Evolutionary conservation across 2,797 vertebrate genomes (phyloP), one percentile per base, ranked within the genome.

Genomic region (Caiman crocodilus): DNA sequence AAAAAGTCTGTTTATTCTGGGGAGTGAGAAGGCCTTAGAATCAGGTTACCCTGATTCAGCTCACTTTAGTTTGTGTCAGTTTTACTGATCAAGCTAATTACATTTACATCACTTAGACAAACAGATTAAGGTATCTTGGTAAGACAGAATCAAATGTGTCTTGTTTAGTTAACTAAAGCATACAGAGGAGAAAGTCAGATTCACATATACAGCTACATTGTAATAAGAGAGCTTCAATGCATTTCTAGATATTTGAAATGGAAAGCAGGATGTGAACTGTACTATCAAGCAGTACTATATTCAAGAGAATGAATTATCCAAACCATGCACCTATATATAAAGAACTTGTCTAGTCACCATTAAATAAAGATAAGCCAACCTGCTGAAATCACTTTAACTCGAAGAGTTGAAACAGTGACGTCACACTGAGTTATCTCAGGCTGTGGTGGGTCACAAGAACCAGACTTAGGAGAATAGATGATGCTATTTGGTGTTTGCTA

Each of bases 21-120:
- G 87, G 75, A 16, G 57, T 26, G 67, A 55, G 75, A 90, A 23
- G 75, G 58, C 58, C 69, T 12, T 11, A 2, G 55, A 17, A 1
- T 15, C 63, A 12, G 58, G 71, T 81, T 71, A 84, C 93, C 73
- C 16, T 57, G 32, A 20, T 88, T 82, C 84, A 25, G 9, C 65
- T 83, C 75, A 50, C 55, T 63, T 23, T 65, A 6, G 76, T 5
- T 16, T 5, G 35, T 82, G 81, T 80, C n/a, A 32, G 67, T 7
- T 67, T 76, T 32, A 59, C 50, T 14, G 64, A 85, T 82, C 9
- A 2, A 23, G 74, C 75, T 73, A 32, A 92, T 89, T 85, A 84
- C 83, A 10, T 85, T 82, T 26, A 86, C 71, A 83, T 79, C 75
- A 55, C 79, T 76, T 89, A 91, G 81, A 85, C 89, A 93, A 85